Evolutionary conservation across 2,888 invertebrate genomes (phyloP).

Genomic region (Acronicta leporina): DNA sequence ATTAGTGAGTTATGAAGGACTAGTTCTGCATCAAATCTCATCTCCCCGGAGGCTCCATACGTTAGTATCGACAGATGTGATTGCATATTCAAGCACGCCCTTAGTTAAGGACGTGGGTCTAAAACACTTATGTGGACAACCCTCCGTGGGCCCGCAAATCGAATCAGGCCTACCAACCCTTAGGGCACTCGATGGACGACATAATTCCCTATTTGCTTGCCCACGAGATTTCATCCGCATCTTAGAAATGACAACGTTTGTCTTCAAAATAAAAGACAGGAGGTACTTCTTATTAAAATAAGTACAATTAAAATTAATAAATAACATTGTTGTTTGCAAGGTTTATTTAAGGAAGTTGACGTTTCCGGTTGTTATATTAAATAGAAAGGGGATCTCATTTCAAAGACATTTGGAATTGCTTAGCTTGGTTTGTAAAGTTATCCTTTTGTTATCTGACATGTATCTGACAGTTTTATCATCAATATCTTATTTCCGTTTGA

Average conservation of each 20-base stretch:
- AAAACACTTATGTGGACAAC: constrained; percentile 65
- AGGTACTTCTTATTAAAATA: constrained; percentile 27
- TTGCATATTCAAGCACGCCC: constrained; percentile 64
- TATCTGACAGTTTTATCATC: neutral
- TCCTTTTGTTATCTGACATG: neutral
- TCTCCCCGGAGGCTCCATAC: constrained; percentile 32
- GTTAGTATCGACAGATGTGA: constrained; percentile 61
- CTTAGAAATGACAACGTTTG: constrained; percentile 44
- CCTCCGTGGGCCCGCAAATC: constrained; percentile 61
- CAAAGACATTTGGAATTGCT: constrained; percentile 1
- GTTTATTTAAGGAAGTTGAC: constrained; percentile 16
- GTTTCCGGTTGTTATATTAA: constrained; percentile 9
- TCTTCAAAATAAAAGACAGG: constrained; percentile 42
- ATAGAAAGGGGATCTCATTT: constrained; percentile 3
- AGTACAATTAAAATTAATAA: constrained; percentile 10
- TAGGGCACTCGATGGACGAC: constrained; percentile 56
- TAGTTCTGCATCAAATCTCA: constrained; percentile 18
- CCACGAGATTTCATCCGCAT: constrained; percentile 49
- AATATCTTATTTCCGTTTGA: too few relatives aligned
- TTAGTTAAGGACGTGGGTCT: constrained; percentile 60
- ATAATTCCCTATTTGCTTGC: constrained; percentile 62
- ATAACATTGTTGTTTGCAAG: constrained; percentile 12
- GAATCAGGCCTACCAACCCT: constrained; percentile 59
- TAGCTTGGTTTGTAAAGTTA: neutral
- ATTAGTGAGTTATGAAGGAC: constrained; percentile 32